Base-by-base conservation (phyloP, 2,113 vertebrate species). In the Bufo bufo region DNA sequence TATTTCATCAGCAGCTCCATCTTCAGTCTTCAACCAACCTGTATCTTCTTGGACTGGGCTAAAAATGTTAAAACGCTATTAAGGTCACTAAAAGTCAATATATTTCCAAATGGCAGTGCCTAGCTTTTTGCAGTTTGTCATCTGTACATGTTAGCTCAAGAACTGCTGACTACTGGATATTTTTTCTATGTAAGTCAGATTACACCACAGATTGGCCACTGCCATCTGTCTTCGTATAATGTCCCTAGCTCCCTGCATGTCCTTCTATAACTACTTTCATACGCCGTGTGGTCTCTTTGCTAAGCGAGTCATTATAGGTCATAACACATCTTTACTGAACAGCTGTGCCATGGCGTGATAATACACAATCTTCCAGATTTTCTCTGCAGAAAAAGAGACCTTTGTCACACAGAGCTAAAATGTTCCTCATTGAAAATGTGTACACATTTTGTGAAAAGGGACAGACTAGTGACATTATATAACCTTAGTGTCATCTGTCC, bases 401-500 rank as follows among this genome's bases (percentile, higher is more conserved):
- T 72, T 59, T 85, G 83, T 75, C 65, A 74, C 83, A 75, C 23
- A 20, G 83, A 33, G 69, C 10, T 9, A 17, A 52, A 74, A 19
- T 58, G 66, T 74, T 69, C 52, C 66, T 13, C 4, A 54, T 69
- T 59, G 83, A 85, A 72, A 45, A 59, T 87, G n/a, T 79, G 49
- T 43, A 80, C 77, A 71, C 71, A 69, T 87, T 58, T 14, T n/a
- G 50, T 69, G 47, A 6, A 52, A 66, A 54, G 49, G 65, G 19
- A 80, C 63, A 71, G 79, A 79, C 63, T 69, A 87, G 77, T 54
- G 85, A 80, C 77, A 78, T 87, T 87, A 80, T 71, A 69, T 87
- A 87, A 87, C 59, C 85, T 66, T 78, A 83, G 16, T 82, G 58
- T 61, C 61, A 85, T 78, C 82, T 89, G 58, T 86, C 65, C 52